Conservation (phyloP, 2,888 invertebrate species). For the Ophion costatus region DNA sequence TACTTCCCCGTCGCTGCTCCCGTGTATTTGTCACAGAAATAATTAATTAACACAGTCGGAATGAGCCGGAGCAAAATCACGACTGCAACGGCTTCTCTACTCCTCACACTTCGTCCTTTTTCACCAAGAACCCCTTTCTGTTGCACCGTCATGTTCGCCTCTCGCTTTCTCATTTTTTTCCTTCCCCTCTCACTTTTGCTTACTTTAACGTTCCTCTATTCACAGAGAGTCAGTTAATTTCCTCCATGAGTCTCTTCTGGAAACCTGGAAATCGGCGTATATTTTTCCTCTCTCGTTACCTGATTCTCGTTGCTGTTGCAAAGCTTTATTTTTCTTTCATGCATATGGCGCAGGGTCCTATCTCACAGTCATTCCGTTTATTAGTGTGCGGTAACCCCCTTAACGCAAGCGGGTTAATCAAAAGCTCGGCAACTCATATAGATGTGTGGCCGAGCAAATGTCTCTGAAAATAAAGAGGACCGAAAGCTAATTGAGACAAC, state of each 20-base stretch:
- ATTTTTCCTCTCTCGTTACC: constrained; percentile 44
- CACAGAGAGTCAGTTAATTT: constrained; percentile 21
- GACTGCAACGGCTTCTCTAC: constrained; percentile 54
- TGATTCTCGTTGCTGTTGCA: constrained; percentile 40
- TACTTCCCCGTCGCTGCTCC: constrained; percentile 33
- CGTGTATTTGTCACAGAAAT: constrained; percentile 76
- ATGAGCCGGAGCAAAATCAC: constrained; percentile 53
- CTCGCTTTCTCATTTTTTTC: constrained; percentile 11
- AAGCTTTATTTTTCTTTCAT: constrained; percentile 3
- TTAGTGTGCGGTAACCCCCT: no score
- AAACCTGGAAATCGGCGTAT: constrained; percentile 20
- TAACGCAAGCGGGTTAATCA: no score
- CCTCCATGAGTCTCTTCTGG: background rate
- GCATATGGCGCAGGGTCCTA: background rate
- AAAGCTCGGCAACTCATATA: no score
- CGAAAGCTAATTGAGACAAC: no score
- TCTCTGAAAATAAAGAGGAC: no score
- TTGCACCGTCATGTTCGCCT: background rate
- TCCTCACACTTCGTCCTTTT: constrained; percentile 11
- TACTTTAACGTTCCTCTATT: constrained; percentile 21
- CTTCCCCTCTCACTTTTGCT: constrained; percentile 2
- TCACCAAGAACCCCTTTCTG: background rate
- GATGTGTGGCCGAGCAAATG: no score
- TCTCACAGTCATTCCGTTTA: background rate
- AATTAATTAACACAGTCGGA: constrained; percentile 76